phyloP scores from a whole-genome alignment of 1,140 invertebrate species.

The Saccostrea echinata region DNA sequence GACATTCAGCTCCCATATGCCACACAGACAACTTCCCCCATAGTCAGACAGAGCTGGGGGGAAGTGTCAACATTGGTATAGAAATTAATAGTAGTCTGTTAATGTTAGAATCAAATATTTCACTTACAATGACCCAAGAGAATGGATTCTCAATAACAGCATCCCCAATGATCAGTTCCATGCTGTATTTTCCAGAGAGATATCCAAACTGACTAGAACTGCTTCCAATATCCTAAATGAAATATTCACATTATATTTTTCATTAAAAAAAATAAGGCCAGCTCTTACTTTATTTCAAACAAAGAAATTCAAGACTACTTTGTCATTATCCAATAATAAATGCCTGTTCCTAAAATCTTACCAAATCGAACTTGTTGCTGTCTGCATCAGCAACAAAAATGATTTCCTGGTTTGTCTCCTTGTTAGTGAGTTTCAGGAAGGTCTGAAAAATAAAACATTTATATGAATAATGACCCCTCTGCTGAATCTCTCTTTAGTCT shows the following conservation, averaged over 20 bases:
- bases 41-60: slow-evolving; percentile 7
- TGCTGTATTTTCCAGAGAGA: slow-evolving; percentile 88
- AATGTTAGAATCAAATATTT: too few species aligned
- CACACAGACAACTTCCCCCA: slow-evolving; percentile 45
- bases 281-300: neutral
- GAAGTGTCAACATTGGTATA: slow-evolving; percentile 8
- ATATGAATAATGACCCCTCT: neutral
- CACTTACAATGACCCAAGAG: slow-evolving; percentile 86
- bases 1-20: slow-evolving; percentile 58
- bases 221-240: slow-evolving; percentile 87
- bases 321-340: neutral
- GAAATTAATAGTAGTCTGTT: neutral
- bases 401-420: slow-evolving; percentile 88
- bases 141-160: slow-evolving; percentile 93
- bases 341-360: slow-evolving; percentile 76
- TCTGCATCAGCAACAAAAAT: slow-evolving; percentile 94
- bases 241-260: neutral
- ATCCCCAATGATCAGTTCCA: slow-evolving; percentile 95
- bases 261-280: neutral
- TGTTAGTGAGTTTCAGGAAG: slow-evolving; percentile 89
- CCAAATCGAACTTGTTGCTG: slow-evolving; percentile 95
- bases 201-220: slow-evolving; percentile 90
- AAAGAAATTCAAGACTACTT: neutral
- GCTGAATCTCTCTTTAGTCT: neutral
- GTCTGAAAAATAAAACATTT: slow-evolving; percentile 80